A percentile compares a stretch with the other conserved stretches of the same genome.
These are phyloP conservation scores for Asobara japonica DNA, from an alignment of 1,140 invertebrate genomes.

Conservation along the genomic window DNA sequence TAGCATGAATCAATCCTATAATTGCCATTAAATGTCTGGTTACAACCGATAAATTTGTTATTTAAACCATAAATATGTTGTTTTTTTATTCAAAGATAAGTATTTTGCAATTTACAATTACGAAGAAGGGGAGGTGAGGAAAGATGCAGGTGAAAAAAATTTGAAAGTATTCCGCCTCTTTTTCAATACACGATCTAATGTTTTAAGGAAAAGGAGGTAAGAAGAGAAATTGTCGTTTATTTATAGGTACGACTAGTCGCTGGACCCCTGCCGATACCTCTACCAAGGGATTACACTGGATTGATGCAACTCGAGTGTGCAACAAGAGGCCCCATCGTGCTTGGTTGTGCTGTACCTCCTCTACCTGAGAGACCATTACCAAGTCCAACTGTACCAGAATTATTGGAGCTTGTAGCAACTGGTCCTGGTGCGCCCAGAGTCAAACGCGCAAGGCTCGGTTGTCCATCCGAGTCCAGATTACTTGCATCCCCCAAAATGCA, in stretches of 20 bases:
- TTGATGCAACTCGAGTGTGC: conserved; percentile 61
- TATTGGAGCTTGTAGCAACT: conserved; percentile 59
- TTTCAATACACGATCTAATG: background rate
- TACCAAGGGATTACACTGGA: conserved; percentile 60
- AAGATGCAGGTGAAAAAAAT: background rate
- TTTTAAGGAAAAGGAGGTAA: background rate
- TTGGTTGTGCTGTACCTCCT: conserved; percentile 60
- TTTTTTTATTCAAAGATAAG: background rate
- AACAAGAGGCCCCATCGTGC: conserved; percentile 58
- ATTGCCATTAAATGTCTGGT: conserved; percentile 17
- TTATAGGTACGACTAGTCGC: conserved; percentile 59
- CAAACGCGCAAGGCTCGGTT: conserved; percentile 58
- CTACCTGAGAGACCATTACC: conserved; percentile 59
- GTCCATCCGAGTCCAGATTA: conserved; percentile 58
- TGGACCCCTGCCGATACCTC: conserved; percentile 58
- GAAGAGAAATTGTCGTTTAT: background rate
- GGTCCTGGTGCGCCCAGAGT: conserved; percentile 60
- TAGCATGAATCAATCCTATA: conserved; percentile 16
- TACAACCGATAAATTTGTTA: conserved; percentile 15
- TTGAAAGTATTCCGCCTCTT: background rate
- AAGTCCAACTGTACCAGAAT: conserved; percentile 56
- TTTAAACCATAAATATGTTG: background rate
- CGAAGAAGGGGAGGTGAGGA: background rate
- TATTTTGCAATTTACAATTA: conserved; percentile 15
- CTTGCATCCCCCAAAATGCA: conserved; percentile 64